Conservation (phyloP, 2,888 invertebrate species). For the Drosophila basisetae region DNA sequence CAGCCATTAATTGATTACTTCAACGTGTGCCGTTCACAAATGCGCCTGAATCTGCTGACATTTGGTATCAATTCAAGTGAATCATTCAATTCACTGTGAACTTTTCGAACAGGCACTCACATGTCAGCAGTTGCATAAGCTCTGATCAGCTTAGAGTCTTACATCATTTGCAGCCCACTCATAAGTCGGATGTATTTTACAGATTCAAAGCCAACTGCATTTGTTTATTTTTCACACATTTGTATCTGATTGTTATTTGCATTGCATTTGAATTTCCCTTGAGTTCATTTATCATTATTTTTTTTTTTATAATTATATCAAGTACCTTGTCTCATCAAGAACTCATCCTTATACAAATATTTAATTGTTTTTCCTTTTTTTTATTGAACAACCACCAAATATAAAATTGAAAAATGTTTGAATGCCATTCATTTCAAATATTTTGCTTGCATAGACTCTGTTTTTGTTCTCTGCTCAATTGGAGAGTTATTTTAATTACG, state of each 20-base stretch:
- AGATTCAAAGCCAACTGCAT: constrained; percentile 56
- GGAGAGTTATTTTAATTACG: constrained; percentile 70
- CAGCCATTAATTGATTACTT: constrained; percentile 64
- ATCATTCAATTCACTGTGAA: constrained; percentile 35
- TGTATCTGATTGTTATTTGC: constrained; percentile 21
- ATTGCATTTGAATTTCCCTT: constrained; percentile 24
- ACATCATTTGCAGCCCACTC: constrained; percentile 70
- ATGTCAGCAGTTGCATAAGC: constrained; percentile 35
- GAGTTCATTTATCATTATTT: constrained; percentile 32
- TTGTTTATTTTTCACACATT: constrained; percentile 22
- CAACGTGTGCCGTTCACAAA: constrained; percentile 11
- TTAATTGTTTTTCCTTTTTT: constrained; percentile 5
- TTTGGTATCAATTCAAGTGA: constrained; percentile 55
- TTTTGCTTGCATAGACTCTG: constrained; percentile 29
- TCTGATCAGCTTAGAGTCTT: constrained; percentile 38
- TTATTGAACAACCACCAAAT: constrained; percentile 20
- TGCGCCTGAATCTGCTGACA: constrained; percentile 50
- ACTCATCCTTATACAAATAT: constrained; percentile 19
- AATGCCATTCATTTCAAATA: constrained; percentile 52
- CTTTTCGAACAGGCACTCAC: constrained; percentile 4
- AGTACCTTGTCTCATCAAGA: constrained; percentile 1
- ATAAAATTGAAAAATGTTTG: constrained; percentile 47
- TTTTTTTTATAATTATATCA: constrained; percentile 27
- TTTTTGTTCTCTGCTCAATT: constrained; percentile 42
- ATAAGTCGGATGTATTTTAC: constrained; percentile 3